Evolutionary conservation across 2,797 vertebrate species (phyloP).

Genomic region (Valencia hispanica): DNA sequence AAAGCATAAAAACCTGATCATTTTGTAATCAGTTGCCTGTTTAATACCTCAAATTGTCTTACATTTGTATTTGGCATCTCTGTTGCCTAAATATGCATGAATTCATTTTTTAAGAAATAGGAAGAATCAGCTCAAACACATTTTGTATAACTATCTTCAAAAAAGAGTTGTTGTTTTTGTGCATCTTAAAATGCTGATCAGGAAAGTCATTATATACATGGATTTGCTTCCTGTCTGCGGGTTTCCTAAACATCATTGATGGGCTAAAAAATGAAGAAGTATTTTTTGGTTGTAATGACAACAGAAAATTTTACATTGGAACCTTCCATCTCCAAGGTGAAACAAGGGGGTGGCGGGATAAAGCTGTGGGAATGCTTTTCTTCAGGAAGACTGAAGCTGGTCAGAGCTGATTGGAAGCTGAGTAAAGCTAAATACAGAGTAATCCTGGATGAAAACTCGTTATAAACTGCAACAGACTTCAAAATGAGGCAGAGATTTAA

Average conservation of each 20-base stretch:
- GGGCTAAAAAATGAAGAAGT: not conserved
- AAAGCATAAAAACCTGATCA: not conserved
- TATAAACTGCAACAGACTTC: not conserved
- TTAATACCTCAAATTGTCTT: not conserved
- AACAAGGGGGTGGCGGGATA: no score
- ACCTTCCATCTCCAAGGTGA: no score
- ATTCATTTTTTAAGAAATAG: not conserved
- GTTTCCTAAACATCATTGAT: not conserved
- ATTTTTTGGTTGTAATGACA: not conserved
- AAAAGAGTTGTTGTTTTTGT: not conserved
- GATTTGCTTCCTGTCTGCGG: not conserved
- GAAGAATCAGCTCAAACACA: not conserved
- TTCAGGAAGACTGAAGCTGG: no score
- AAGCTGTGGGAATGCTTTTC: no score
- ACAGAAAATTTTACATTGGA: not conserved
- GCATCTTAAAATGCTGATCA: not conserved
- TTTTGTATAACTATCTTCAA: not conserved
- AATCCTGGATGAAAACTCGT: not conserved
- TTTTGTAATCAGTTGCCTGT: not conserved
- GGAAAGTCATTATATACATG: not conserved
- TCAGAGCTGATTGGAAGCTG: no score
- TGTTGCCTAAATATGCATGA: not conserved
- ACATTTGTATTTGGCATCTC: not conserved
- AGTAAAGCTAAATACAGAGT: no score
- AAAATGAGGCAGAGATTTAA: not conserved